Evolutionary conservation across 2,797 vertebrate genomes (phyloP).

Genomic region (Macrochelys suwanniensis): DNA sequence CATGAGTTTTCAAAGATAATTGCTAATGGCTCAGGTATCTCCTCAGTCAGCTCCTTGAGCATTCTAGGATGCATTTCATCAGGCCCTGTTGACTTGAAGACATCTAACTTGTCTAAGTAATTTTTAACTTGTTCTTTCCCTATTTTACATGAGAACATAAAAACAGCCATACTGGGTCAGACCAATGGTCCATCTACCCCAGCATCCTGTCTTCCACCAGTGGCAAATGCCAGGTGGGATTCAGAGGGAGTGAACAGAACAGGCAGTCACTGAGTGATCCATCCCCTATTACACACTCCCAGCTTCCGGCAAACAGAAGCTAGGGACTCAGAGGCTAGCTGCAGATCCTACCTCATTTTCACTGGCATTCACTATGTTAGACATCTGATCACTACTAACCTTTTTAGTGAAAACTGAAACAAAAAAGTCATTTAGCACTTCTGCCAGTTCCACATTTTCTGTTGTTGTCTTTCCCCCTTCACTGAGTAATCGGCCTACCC

Average conservation of each 20-base stretch:
- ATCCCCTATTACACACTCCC: neutral
- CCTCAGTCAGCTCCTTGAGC: neutral
- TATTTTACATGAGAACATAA: neutral
- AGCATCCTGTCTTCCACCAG: neutral
- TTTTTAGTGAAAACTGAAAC: neutral
- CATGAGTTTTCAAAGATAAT: neutral
- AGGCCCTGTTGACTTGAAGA: neutral
- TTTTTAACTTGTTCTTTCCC: neutral
- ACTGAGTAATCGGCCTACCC: neutral
- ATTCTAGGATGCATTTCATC: neutral
- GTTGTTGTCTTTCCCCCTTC: neutral
- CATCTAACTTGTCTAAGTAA: neutral
- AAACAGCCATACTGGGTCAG: neutral
- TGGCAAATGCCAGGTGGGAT: neutral
- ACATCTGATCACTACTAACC: neutral
- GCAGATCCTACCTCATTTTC: neutral
- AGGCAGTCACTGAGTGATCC: neutral
- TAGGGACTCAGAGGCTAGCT: neutral
- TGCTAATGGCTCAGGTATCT: neutral
- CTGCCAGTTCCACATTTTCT: neutral
- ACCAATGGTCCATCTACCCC: too few relatives aligned
- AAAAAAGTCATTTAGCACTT: neutral
- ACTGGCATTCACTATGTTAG: neutral
- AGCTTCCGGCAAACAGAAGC: neutral
- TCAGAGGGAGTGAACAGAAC: neutral